Evolutionary conservation across 2,888 invertebrate genomes (phyloP), one percentile per base, ranked within the genome.

Genomic region (Camponotus fellah): DNA sequence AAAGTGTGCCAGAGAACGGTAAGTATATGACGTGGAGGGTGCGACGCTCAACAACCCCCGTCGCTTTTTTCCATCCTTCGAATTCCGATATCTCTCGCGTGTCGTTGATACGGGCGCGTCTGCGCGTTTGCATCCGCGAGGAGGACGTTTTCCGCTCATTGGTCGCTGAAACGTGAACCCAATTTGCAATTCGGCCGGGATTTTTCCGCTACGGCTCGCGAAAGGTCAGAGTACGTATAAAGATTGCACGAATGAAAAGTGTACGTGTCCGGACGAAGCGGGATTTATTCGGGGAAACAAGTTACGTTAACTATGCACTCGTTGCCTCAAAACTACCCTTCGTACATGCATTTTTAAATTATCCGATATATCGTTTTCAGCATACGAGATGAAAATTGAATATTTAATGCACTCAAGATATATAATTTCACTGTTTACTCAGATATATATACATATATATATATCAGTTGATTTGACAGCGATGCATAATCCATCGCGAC

Each of bases 91-190:
- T 71, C 69, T 79, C 56, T 26, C 3, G 53, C 40, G 26, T 4
- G 34, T 58, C 40, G 34, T 32, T 53, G 37, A 34, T 65, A 43
- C 43, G 34, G 43, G 6, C 8, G 40, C 71, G 79, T 46, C 40
- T 60, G 79, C 58, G 71, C 43, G 21, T 17, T 60, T 12, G 60
- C 34, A 46, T 58, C 4, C 46, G 43, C 71, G 34, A 34, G 60
- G 43, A 77, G 46, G 32, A 77, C 37, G 46, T 60, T 80, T 60
- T 79, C 60, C 10, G 46, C 79, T 79, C 71, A 49, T 79, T 69
- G 71, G 71, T 60, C 46, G 37, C 60, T 71, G 79, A 79, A 79
- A 79, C 79, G 60, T 60, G 79, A 79, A 79, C 37, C 71, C 71
- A 79, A 79, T 79, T 79, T 79, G 79, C 60, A 34, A 60, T 71